These are phyloP conservation scores for Crypturellus undulatus DNA, from an alignment of 2,113 vertebrate genomes.

Conservation along the genomic window DNA sequence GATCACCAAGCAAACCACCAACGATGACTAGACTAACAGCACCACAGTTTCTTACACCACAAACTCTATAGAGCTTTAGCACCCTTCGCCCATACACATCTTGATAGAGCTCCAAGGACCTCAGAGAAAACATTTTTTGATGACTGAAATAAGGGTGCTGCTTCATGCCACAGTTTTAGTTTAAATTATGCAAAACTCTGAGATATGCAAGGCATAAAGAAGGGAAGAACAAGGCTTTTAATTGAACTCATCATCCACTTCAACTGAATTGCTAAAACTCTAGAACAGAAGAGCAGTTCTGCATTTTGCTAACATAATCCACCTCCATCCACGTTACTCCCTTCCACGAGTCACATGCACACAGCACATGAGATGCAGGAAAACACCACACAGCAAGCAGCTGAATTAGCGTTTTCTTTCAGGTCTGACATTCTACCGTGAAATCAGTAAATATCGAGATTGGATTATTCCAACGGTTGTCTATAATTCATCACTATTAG, in stretches of 20 bases:
- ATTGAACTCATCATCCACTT: conserved; percentile 65
- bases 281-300: conserved; percentile 32
- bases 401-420: background rate
- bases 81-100: background rate
- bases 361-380: background rate
- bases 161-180: background rate
- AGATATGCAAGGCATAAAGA: conserved; percentile 41
- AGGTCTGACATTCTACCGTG: background rate
- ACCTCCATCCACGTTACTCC: conserved; percentile 48
- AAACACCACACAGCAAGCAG: background rate
- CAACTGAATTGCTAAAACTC: conserved; percentile 17
- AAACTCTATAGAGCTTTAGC: background rate
- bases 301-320: conserved; percentile 51
- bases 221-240: conserved; percentile 52
- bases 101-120: background rate
- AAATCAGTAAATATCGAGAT: background rate
- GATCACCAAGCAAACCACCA: background rate
- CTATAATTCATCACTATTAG: background rate
- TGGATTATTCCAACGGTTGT: background rate
- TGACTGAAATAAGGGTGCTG: background rate
- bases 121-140: background rate
- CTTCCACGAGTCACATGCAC: background rate
- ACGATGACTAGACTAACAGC: background rate
- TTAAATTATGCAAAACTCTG: conserved; percentile 52
- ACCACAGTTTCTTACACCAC: background rate